Percentiles rank a stretch among this genome's conserved stretches.
Conservation (phyloP, 2,888 invertebrate genomes). For the Heteropelma amictum region DNA sequence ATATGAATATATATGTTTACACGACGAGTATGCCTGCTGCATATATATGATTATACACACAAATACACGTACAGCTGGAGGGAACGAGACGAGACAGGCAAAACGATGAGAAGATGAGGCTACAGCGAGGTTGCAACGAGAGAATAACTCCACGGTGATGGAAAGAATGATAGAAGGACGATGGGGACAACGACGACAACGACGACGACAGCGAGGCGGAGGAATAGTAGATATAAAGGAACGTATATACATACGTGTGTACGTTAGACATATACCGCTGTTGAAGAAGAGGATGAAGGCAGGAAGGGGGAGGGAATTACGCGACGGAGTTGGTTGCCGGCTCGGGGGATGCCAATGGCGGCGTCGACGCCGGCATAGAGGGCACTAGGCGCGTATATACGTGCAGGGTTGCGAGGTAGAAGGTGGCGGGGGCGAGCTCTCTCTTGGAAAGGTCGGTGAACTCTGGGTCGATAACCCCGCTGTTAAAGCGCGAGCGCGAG, state of each 20-base stretch:
- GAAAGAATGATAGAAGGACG: constrained; percentile 53
- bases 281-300: constrained; percentile 43
- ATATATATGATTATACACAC: neutral
- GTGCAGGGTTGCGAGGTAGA: constrained; percentile 60
- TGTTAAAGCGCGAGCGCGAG: constrained; percentile 53
- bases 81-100: constrained; percentile 34
- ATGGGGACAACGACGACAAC: constrained; percentile 26
- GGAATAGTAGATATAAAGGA: neutral
- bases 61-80: constrained; percentile 25
- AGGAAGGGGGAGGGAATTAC: constrained; percentile 45
- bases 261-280: neutral
- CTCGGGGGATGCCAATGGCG: constrained; percentile 53
- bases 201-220: constrained; percentile 11
- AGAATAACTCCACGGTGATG: constrained; percentile 53
- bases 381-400: constrained; percentile 17
- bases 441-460: constrained; percentile 71
- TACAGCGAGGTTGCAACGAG: constrained; percentile 44
- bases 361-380: constrained; percentile 52
- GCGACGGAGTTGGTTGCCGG: constrained; percentile 60
- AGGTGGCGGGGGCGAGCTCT: constrained; percentile 62
- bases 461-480: constrained; percentile 74
- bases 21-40: too few relatives aligned
- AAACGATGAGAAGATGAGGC: constrained; percentile 38
- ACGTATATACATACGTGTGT: constrained; percentile 6
- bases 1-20: constrained; percentile 2